Evolutionary conservation across 2,888 invertebrate genomes (phyloP), one percentile per base, ranked within the genome.

Genomic region (Epinotia nisella): DNA sequence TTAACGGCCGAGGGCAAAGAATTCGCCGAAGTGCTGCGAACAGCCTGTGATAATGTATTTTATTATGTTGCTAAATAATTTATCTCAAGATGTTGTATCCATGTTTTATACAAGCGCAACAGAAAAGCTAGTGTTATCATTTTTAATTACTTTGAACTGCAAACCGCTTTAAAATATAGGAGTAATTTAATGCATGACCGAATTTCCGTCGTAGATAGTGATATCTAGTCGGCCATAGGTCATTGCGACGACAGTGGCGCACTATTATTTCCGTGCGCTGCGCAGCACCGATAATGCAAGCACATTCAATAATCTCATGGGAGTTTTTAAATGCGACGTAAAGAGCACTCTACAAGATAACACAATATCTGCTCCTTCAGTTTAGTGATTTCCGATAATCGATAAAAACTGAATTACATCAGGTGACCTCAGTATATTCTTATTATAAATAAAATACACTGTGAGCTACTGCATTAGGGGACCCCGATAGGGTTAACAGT

Each of bases 191-290:
- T 78, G 78, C 76, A 78, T 80, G 81, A 78, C 81, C 80, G 79
- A 81, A 81, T 84, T 84, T 83, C 82, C 78, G 82, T 79, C 79
- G 77, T 76, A 74, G 83, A 85, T 85, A 85, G 78, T 75, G 77
- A 76, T 84, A 86, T 83, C 83, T 82, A 75, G 74, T 75, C 77
- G 79, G 78, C 69, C 80, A 82, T 80, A 81, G 82, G 81, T 85
- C 80, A 81, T 77, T 80, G 80, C 80, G 21, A 2, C 1, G 81
- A 81, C 79, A 77, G 66, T 69, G 75, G 76, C 77, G 76, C 76
- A 79, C 78, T 78, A 79, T 80, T 78, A 79, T 80, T 84, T 84
- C 79, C 81, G 81, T 81, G 78, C 78, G 77, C 75, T 75, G 75
- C 75, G 62, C 74, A 71, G 56, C 51, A 24, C 65, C 58, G 71